A percentile compares a stretch with the other conserved stretches of the same genome.
These are phyloP conservation scores for Cichlasoma orientale DNA, from an alignment of 2,797 vertebrate species.

Conservation along the genomic window DNA sequence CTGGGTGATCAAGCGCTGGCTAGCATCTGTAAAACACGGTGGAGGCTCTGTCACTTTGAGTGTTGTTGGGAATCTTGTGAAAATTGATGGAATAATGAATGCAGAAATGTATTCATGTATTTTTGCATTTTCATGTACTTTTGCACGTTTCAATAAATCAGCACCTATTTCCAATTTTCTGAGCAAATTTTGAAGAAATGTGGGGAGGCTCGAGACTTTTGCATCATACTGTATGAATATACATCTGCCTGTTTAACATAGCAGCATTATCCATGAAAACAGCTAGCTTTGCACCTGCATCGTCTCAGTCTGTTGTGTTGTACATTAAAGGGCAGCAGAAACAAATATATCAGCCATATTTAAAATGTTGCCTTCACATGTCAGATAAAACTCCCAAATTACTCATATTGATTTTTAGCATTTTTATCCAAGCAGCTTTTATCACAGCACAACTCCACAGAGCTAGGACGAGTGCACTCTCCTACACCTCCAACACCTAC, in stretches of 20 bases:
- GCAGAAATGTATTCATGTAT: not conserved
- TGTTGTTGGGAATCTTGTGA: no score
- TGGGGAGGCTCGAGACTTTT: no score
- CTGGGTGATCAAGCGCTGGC: no score
- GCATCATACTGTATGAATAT: no score
- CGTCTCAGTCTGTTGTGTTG: not conserved
- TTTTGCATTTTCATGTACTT: not conserved
- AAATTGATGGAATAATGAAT: no score
- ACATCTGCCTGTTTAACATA: no score
- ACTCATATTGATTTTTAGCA: not conserved
- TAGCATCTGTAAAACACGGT: no score
- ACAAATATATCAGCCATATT: not conserved
- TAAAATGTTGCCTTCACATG: not conserved
- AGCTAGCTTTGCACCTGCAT: not conserved
- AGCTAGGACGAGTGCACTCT: not conserved
- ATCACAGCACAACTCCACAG: not conserved
- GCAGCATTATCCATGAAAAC: no score
- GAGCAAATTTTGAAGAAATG: no score
- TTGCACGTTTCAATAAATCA: not conserved
- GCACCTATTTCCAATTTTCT: not conserved
- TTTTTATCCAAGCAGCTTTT: not conserved
- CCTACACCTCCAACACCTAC: conserved; percentile 13
- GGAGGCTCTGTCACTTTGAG: no score
- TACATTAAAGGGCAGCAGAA: not conserved
- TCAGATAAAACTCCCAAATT: not conserved